Conservation (phyloP, 2,113 vertebrate species). For the Fulica atra region DNA sequence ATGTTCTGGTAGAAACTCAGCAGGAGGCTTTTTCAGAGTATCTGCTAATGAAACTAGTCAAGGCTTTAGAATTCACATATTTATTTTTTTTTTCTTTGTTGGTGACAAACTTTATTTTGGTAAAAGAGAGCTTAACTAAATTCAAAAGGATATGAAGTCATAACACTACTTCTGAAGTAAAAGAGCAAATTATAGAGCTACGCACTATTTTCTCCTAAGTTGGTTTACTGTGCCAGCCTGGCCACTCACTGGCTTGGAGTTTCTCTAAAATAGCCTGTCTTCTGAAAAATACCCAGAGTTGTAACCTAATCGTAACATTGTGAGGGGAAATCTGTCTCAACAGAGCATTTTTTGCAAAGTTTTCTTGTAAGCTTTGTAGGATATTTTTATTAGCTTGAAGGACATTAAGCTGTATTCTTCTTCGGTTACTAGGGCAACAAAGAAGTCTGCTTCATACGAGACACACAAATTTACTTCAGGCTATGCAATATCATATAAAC, state of each 20-base stretch:
- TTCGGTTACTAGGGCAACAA: conserved; percentile 50
- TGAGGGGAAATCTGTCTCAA: background rate
- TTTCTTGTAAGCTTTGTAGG: background rate
- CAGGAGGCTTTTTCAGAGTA: background rate
- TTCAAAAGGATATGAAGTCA: background rate
- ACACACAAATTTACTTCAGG: background rate
- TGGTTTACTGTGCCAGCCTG: background rate
- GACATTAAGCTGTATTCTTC: conserved; percentile 23
- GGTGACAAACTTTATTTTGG: background rate
- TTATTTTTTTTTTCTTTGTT: background rate
- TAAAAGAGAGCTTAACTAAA: background rate
- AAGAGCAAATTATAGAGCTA: background rate
- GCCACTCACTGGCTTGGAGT: background rate
- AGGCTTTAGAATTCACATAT: background rate
- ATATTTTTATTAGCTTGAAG: conserved; percentile 50
- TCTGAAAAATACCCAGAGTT: background rate
- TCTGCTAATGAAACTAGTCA: background rate
- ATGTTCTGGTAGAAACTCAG: background rate
- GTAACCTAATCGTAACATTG: background rate
- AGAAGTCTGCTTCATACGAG: background rate
- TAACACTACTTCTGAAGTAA: background rate
- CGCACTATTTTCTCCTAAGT: background rate
- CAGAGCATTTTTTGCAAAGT: background rate
- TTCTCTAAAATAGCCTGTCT: background rate
- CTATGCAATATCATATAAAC: background rate